Evolutionary conservation across 2,888 invertebrate genomes (phyloP).

Genomic region (Machimus rusticus): DNA sequence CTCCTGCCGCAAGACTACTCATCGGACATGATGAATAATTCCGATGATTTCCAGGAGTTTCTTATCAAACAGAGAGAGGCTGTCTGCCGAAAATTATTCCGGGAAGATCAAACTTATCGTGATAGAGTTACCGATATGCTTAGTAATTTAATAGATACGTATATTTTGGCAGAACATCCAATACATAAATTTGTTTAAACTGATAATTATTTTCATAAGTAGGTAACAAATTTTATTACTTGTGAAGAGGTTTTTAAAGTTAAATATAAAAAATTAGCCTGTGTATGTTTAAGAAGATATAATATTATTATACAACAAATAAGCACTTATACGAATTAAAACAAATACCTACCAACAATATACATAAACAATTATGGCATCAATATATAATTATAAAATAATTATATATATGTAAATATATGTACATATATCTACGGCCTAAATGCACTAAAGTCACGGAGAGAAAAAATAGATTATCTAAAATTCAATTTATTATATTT

Average conservation of each 20-base stretch:
- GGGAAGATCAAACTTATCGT: constrained; percentile 64
- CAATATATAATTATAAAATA: background rate
- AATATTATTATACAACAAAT: too few relatives aligned
- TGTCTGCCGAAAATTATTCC: constrained; percentile 68
- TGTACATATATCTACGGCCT: background rate
- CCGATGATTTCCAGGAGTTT: constrained; percentile 67
- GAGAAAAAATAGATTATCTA: background rate
- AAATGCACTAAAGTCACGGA: background rate
- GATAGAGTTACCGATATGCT: constrained; percentile 66
- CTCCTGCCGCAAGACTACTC: constrained; percentile 66
- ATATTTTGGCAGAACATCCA: constrained; percentile 49
- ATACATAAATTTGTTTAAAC: background rate
- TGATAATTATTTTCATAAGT: background rate
- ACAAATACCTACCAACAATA: too few relatives aligned
- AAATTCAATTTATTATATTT: background rate
- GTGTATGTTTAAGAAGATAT: too few relatives aligned
- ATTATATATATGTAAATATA: background rate
- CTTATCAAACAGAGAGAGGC: constrained; percentile 63
- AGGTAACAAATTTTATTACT: too few relatives aligned
- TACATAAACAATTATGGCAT: background rate
- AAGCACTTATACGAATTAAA: too few relatives aligned
- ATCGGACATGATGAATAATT: constrained; percentile 63
- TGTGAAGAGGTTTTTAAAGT: too few relatives aligned
- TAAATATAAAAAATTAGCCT: too few relatives aligned
- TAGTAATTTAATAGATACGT: constrained; percentile 67